Percentiles rank a stretch among this genome's conserved stretches.
phyloP scores from a whole-genome alignment of 2,113 vertebrate species.

The Tragulus kanchil region DNA sequence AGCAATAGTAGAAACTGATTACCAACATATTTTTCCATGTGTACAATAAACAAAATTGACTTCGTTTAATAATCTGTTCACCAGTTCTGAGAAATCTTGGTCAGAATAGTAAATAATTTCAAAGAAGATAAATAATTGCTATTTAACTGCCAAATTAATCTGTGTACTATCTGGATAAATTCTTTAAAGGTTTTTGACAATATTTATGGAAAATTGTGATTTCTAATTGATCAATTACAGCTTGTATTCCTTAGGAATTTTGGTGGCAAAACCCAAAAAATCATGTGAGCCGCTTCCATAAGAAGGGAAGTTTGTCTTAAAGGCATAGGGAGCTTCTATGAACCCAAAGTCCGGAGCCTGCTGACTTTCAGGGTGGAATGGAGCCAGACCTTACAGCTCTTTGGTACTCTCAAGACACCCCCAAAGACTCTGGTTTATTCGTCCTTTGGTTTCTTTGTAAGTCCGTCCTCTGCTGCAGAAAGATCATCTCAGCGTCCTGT shows the following conservation, averaged over 20 bases:
- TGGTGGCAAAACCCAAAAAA: neutral
- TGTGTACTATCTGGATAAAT: neutral
- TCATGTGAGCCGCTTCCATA: neutral
- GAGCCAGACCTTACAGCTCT: neutral
- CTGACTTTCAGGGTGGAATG: no score
- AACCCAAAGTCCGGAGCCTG: neutral
- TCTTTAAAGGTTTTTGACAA: neutral
- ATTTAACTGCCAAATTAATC: neutral
- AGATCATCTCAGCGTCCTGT: fast-evolving
- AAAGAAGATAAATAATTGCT: neutral
- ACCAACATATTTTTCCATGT: neutral
- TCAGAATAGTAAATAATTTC: neutral
- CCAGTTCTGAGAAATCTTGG: neutral
- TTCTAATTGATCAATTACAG: neutral
- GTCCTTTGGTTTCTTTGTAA: fast-evolving
- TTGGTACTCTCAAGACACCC: fast-evolving
- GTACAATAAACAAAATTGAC: neutral
- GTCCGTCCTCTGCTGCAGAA: neutral
- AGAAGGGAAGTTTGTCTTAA: neutral
- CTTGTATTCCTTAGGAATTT: neutral
- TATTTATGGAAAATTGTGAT: neutral
- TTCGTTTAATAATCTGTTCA: neutral
- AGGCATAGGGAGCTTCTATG: fast-evolving
- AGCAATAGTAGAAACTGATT: no score
- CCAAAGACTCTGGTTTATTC: neutral